phyloP scores from a whole-genome alignment of 2,797 vertebrate genomes.

The Spheniscus humboldti region DNA sequence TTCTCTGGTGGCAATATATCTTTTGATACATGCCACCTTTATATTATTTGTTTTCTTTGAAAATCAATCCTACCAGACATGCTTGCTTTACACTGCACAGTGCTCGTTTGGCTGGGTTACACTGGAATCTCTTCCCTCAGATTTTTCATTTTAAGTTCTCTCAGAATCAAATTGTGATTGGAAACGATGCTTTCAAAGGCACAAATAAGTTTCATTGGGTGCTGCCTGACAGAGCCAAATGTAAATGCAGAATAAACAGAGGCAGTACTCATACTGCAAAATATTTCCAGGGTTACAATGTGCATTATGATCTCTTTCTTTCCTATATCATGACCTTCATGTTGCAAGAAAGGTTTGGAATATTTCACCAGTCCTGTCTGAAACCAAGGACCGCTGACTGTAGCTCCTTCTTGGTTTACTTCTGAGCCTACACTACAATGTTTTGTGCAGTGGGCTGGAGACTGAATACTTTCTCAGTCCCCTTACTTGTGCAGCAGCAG shows the following conservation, averaged over 20 bases:
- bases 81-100: not conserved
- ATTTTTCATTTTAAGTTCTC: not conserved
- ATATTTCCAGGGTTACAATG: not conserved
- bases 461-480: not conserved
- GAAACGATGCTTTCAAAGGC: not conserved
- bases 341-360: not conserved
- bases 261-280: not conserved
- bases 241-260: not conserved
- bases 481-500: not conserved
- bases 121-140: not conserved
- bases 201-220: not conserved
- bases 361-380: not conserved
- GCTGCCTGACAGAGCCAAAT: not conserved
- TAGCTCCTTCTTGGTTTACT: not conserved
- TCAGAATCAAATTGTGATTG: not conserved
- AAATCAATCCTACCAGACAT: not conserved
- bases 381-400: not conserved
- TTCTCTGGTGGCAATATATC: not conserved
- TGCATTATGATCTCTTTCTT: not conserved
- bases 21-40: not conserved
- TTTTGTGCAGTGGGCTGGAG: not conserved
- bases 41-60: not conserved
- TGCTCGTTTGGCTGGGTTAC: not conserved
- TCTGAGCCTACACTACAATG: not conserved
- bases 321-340: not conserved